Evolutionary conservation across 2,113 vertebrate species (phyloP), one percentile per base, ranked within the genome.

Genomic region (Hassar affinis): DNA sequence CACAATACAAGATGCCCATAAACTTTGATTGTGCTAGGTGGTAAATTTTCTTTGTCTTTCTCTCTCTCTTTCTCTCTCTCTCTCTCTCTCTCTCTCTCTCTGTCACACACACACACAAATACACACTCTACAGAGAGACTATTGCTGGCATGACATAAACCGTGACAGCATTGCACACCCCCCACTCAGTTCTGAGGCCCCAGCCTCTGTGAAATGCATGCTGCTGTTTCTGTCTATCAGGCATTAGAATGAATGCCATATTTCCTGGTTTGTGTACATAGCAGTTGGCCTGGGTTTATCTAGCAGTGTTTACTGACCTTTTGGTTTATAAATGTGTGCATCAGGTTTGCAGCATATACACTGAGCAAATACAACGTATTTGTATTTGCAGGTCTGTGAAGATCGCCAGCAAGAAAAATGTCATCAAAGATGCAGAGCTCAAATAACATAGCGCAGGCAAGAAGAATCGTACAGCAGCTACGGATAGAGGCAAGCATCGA

Each of bases 401-500:
- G 81, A 74, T 84, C 42, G 10, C 4, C 51, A 22, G n/a, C 74
- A 78, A 45, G 35, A 64, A 95, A 90, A 4, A 97, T 97, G 96
- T 96, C 96, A 27, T 95, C 95, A 71, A 97, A 96, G 90, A 94
- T 95, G 1, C 91, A 94, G 61, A 96, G 92, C 87, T 96, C 95
- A 0, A 96, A 96, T 90, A 96, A 93, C 88, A 93, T 95, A n/a
- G 90, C 94, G 42, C 96, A 97, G 88, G 96, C 95, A 1, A 90
- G 95, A 25, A 91, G 95, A 88, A 95, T 94, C 0, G 96, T 97
- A 80, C 96, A 96, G 90, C 97, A 98, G 91, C 83, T 98, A 49
- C 92, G 95, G 56, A 90, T 94, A 85, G 97, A 98, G 81, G 97
- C 96, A 69, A 95, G 94, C 84, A 95, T 97, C 0, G 96, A 98